These are phyloP conservation scores for Koerneria pararmatus DNA, from an alignment of 2,888 invertebrate species.

Conservation along the genomic window DNA sequence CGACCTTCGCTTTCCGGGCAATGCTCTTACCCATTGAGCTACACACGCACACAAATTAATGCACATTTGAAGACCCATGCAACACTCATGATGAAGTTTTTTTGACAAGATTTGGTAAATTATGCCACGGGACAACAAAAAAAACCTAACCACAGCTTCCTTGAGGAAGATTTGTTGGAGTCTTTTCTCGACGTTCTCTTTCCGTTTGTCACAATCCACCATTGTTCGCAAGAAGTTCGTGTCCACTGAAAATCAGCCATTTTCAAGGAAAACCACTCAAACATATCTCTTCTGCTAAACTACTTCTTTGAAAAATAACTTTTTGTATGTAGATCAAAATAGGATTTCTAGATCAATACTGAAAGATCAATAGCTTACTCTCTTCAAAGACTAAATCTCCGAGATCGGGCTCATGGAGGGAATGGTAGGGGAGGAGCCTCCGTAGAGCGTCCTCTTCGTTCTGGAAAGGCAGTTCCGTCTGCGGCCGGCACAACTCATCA, in stretches of 20 bases:
- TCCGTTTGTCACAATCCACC: slow-evolving; percentile 9
- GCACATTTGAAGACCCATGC: no score
- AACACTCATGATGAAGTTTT: no score
- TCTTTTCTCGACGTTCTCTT: neutral
- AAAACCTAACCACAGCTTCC: slow-evolving; percentile 14
- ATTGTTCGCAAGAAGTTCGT: slow-evolving; percentile 11
- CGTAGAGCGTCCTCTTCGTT: slow-evolving; percentile 3
- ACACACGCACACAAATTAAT: no score
- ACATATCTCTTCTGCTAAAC: no score
- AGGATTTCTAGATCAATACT: no score
- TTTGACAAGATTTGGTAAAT: no score
- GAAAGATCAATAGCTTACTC: slow-evolving; percentile 7
- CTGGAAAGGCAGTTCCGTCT: slow-evolving; percentile 3
- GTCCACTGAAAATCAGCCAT: slow-evolving; percentile 8
- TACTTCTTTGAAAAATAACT: no score
- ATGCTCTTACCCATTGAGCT: no score
- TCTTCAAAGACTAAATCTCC: slow-evolving; percentile 4
- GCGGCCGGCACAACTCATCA: neutral
- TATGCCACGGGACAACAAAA: no score
- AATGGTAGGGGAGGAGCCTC: slow-evolving; percentile 13
- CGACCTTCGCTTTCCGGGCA: no score
- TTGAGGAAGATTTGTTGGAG: neutral
- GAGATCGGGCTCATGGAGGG: slow-evolving; percentile 15
- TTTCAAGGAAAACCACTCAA: no score
- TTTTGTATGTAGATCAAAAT: no score